Percentiles rank a stretch among this genome's conserved stretches.
Evolutionary conservation across 2,888 invertebrate species (phyloP).

Genomic region (Tethea ocularis): DNA sequence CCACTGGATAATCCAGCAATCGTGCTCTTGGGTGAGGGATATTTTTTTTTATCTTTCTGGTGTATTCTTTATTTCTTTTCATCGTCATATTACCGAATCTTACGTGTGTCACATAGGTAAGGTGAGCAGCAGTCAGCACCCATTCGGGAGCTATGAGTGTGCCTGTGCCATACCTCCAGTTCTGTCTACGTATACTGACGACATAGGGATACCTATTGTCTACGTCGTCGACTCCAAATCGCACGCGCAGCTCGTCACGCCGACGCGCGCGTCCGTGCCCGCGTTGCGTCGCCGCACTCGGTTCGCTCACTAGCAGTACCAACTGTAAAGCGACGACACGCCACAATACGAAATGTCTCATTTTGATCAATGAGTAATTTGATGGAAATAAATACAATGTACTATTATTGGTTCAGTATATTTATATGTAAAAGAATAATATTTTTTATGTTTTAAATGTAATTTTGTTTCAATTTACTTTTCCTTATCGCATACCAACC

Average conservation of each 20-base stretch:
- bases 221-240: background rate
- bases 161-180: conserved; percentile 13
- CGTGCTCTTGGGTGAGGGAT: background rate
- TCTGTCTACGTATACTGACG: background rate
- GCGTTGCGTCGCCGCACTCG: conserved; percentile 7
- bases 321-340: background rate
- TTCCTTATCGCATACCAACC: background rate
- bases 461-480: too few relatives aligned
- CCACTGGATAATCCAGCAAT: background rate
- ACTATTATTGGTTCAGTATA: too few relatives aligned
- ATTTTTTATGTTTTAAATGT: too few relatives aligned
- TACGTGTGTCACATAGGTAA: background rate
- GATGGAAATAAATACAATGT: too few relatives aligned
- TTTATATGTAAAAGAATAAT: too few relatives aligned
- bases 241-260: background rate
- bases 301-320: background rate
- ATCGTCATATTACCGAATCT: conserved; percentile 13
- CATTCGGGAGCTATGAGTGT: conserved; percentile 18
- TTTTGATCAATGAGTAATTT: too few relatives aligned
- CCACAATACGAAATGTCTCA: too few relatives aligned
- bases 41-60: too few relatives aligned
- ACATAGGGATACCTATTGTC: background rate
- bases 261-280: too few relatives aligned
- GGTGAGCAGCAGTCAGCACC: conserved; percentile 21
- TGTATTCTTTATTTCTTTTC: background rate